Percentiles rank a stretch among this genome's conserved stretches.
Conservation (phyloP, 2,888 invertebrate species). For the Agapostemon virescens region DNA sequence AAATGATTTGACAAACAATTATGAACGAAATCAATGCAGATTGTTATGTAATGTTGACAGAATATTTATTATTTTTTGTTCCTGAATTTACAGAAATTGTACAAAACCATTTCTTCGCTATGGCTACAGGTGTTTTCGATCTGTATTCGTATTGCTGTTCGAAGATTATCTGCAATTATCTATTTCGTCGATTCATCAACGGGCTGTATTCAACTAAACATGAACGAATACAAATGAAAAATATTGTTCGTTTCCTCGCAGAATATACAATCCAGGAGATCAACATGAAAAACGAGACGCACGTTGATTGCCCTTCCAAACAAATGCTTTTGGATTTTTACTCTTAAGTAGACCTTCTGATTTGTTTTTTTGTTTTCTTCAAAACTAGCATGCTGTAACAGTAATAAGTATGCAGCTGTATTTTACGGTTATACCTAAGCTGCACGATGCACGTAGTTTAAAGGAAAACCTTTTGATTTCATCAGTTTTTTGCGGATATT, state of each 20-base stretch:
- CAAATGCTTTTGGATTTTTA: neutral
- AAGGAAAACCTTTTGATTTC: too few species aligned
- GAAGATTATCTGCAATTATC: neutral
- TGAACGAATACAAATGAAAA: conserved; percentile 1
- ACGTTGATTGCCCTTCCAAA: neutral
- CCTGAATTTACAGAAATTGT: neutral
- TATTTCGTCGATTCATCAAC: conserved; percentile 5
- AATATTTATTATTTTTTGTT: neutral
- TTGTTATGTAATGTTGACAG: neutral
- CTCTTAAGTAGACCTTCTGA: neutral
- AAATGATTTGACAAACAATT: neutral
- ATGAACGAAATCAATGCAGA: neutral
- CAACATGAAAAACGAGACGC: conserved; percentile 23
- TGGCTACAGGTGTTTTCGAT: neutral
- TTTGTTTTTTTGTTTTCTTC: neutral
- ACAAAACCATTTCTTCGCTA: neutral
- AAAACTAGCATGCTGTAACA: neutral
- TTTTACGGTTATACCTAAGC: too few species aligned
- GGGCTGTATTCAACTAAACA: conserved; percentile 37
- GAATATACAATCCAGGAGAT: neutral
- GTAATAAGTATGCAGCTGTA: neutral
- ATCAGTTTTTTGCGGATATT: too few species aligned
- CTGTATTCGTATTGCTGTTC: neutral
- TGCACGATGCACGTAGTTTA: too few species aligned
- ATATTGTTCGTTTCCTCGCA: neutral